Evolutionary conservation across 2,888 invertebrate species (phyloP), one percentile per base, ranked within the genome.

Genomic region (Pherbina coryleti): DNA sequence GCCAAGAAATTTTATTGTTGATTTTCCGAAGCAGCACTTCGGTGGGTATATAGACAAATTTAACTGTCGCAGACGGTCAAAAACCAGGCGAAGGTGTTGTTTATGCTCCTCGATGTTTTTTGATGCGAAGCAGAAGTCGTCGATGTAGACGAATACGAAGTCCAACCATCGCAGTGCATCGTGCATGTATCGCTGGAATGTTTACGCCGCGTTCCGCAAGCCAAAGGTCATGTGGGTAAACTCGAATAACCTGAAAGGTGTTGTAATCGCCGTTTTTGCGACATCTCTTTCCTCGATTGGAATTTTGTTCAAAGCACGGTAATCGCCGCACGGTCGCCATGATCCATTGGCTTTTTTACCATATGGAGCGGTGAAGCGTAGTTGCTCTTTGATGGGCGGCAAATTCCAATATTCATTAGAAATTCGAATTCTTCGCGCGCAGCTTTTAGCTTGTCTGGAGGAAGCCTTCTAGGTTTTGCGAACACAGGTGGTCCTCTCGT

Each of bases 241-340:
- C 3, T 64, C n/a, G 17, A 17, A n/a, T 11, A 77, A 34, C 4
- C 74, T 77, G 28, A 79, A 79, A 5, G 71, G 77, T 5, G 77
- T 76, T 0, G 31, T 64, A 7, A 64, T 64, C 11, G 55, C 53
- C 4, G n/a, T 19, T 19, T 53, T 53, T 7, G 8, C 4, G 4
- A 55, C 9, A 5, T 19, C 55, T 19, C 5, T 19, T 19, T 5
- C n/a, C n/a, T 64, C 19, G 4, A 31, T 31, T n/a, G 34, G 87
- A 25, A 90, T 74, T 77, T 79, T 49, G 66, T 81, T 79, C 1
- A 81, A 44, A 0, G 66, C 31, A 5, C 79, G 22, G 51, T 77
- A 69, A 22, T 69, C 69, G 3, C 69, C 51, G 22, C 51, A 76
- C 11, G 55, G 75, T 8, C 76, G 60, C 49, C 70, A 76, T 19